Percentiles rank a stretch among this genome's conserved stretches.
Conservation (phyloP, 2,888 invertebrate species). For the Agelastica alni region DNA sequence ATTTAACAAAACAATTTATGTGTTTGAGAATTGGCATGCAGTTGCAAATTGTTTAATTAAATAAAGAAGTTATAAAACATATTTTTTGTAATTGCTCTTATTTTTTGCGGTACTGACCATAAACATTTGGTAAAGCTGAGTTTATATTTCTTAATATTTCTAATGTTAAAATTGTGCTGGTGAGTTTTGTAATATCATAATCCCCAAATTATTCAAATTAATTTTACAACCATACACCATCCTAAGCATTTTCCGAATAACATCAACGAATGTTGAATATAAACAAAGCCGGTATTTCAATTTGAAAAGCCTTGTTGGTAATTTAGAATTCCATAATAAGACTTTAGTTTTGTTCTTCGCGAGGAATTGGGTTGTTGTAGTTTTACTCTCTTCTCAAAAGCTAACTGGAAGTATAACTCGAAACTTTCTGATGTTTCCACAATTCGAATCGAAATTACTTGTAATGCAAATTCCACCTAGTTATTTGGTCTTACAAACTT, state of each 20-base stretch:
- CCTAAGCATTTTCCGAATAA: conserved; percentile 1
- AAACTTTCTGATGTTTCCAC: conserved; percentile 1
- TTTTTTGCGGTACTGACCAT: no score
- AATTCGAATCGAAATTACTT: not conserved
- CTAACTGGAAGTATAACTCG: conserved; percentile 7
- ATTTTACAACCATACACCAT: not conserved
- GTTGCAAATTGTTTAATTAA: no score
- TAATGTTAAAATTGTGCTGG: no score
- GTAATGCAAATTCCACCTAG: conserved; percentile 7
- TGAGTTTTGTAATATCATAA: no score
- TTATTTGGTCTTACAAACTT: not conserved
- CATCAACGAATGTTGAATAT: not conserved
- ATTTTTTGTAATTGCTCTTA: no score
- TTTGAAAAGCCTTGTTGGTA: conserved; percentile 6
- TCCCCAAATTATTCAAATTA: not conserved
- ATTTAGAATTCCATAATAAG: conserved; percentile 10
- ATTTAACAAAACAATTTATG: no score
- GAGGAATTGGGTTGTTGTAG: conserved; percentile 13
- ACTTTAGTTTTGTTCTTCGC: conserved; percentile 11
- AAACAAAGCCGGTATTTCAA: conserved; percentile 7
- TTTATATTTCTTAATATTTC: no score
- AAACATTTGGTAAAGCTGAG: no score
- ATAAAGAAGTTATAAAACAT: no score
- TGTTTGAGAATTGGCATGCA: no score
- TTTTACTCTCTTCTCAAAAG: not conserved